Conservation (phyloP, 2,113 vertebrate genomes). For the Erythrolamprus reginae region DNA sequence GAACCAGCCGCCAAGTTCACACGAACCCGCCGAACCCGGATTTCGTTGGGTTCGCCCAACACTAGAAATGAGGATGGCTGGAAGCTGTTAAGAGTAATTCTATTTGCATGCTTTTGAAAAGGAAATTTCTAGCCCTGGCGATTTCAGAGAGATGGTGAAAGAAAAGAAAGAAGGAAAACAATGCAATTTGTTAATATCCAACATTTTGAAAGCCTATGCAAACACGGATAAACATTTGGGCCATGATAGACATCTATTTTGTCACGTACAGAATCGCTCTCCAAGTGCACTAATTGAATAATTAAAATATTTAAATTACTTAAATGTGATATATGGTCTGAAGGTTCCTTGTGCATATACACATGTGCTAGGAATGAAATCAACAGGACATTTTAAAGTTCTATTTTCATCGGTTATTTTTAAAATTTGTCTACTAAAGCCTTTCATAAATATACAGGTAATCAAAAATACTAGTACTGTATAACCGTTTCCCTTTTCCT, state of each 20-base stretch:
- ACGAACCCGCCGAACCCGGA: too few relatives aligned
- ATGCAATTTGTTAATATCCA: not conserved
- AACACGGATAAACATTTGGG: not conserved
- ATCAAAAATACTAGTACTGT: not conserved
- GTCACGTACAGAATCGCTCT: not conserved
- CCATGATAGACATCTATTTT: not conserved
- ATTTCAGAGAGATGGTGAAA: not conserved
- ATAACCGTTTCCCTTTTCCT: not conserved
- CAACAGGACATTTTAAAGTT: not conserved
- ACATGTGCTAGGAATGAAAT: not conserved
- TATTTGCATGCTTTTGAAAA: not conserved
- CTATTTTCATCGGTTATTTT: not conserved
- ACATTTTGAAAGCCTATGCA: not conserved
- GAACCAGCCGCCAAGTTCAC: too few relatives aligned
- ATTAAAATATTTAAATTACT: not conserved
- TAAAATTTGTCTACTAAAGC: not conserved
- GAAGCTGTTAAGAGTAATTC: not conserved
- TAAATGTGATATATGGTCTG: not conserved
- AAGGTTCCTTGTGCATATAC: not conserved
- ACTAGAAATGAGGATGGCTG: not conserved
- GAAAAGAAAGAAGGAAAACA: not conserved
- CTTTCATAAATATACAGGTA: not conserved
- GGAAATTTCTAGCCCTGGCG: not conserved
- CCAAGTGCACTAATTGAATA: not conserved
- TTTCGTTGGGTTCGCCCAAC: too few relatives aligned